These are phyloP conservation scores for Syngnathus scovelli DNA, from an alignment of 2,113 vertebrate genomes.

Conservation along the genomic window DNA sequence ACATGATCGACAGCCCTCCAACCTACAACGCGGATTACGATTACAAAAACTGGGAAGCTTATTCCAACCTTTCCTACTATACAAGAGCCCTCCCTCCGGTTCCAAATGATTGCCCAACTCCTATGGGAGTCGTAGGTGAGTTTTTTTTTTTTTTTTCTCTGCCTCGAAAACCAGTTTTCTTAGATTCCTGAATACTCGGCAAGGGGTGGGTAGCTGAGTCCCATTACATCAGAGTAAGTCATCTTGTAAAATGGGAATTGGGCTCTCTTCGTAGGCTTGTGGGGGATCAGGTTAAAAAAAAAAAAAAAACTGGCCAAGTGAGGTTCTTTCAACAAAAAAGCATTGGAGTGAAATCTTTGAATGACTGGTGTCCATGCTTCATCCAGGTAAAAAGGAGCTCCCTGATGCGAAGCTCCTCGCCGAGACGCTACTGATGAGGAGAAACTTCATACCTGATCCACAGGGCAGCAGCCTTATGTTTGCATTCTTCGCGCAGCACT, in stretches of 20 bases:
- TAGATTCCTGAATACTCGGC: conserved; percentile 59
- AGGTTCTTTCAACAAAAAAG: neutral
- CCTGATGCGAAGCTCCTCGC: conserved; percentile 80
- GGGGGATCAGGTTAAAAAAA: neutral
- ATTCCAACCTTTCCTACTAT: conserved; percentile 91
- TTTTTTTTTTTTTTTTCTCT: neutral
- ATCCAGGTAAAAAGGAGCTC: conserved; percentile 85
- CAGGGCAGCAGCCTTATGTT: conserved; percentile 95
- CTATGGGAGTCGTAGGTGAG: conserved; percentile 92
- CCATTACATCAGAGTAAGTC: conserved; percentile 35
- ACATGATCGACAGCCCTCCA: conserved; percentile 91
- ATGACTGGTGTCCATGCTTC: conserved; percentile 1
- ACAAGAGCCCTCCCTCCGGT: conserved; percentile 87
- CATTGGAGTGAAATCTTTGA: neutral
- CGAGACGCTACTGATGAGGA: conserved; percentile 85
- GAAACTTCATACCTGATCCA: conserved; percentile 87
- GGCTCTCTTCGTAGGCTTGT: neutral
- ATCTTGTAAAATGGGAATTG: neutral
- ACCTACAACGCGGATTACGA: conserved; percentile 84
- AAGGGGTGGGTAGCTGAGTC: conserved; percentile 6
- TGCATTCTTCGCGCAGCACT: conserved; percentile 95
- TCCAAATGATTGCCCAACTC: conserved; percentile 85
- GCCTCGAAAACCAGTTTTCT: conserved; percentile 64
- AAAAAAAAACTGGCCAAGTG: neutral
- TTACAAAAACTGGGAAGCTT: conserved; percentile 95